A percentile compares a stretch with the other conserved stretches of the same genome.
Evolutionary conservation across 2,888 invertebrate species (phyloP).

Genomic region (Macaria notata): DNA sequence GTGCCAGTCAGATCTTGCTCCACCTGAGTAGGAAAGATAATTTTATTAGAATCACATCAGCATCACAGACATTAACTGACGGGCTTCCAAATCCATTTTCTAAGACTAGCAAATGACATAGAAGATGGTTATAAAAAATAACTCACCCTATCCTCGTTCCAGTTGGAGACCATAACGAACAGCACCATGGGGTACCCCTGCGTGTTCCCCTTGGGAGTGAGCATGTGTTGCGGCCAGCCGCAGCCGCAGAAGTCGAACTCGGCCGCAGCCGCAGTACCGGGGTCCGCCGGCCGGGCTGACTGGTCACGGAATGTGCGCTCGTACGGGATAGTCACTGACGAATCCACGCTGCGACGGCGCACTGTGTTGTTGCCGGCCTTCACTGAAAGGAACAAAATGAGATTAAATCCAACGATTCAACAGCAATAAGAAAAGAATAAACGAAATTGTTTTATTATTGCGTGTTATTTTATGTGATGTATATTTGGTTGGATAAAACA

Average conservation of each 20-base stretch:
- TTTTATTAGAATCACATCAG: no score
- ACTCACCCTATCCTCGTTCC: conserved; percentile 84
- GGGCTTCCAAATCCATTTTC: no score
- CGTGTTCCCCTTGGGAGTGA: conserved; percentile 87
- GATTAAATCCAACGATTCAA: no score
- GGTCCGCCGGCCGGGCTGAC: conserved; percentile 80
- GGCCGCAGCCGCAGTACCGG: conserved; percentile 67
- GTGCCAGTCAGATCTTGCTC: conserved; percentile 76
- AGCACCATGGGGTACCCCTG: conserved; percentile 86
- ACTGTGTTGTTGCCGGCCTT: conserved; percentile 86
- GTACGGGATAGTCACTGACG: conserved; percentile 92
- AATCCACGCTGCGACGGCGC: conserved; percentile 85
- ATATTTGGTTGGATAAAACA: no score
- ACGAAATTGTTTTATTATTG: no score
- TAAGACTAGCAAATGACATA: no score
- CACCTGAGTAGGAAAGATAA: conserved; percentile 51
- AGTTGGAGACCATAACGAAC: conserved; percentile 91
- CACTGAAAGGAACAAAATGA: conserved; percentile 73
- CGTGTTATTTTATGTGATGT: no score
- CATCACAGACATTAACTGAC: no score
- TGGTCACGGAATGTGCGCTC: conserved; percentile 91
- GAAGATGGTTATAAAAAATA: no score
- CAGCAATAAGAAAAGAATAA: no score
- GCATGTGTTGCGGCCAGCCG: conserved; percentile 93
- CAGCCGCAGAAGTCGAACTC: conserved; percentile 93